These are phyloP conservation scores for Synchiropus splendidus DNA, from an alignment of 2,113 vertebrate genomes.

Conservation along the genomic window DNA sequence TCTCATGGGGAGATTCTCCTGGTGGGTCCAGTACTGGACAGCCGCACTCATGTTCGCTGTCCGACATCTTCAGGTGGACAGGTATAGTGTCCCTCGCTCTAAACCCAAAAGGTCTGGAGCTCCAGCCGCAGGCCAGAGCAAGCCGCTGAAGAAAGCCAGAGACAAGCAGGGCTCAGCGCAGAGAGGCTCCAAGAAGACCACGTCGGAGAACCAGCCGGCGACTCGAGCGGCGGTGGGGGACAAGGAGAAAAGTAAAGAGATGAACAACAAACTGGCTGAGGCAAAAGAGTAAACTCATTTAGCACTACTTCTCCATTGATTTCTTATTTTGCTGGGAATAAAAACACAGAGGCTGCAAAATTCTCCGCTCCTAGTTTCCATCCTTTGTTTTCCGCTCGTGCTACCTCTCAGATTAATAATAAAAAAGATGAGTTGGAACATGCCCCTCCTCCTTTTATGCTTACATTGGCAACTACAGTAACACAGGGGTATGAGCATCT, in stretches of 20 bases:
- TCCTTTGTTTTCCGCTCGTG: constrained; percentile 7
- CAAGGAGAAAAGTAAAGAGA: constrained; percentile 98
- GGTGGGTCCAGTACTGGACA: no score
- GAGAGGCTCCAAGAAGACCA: constrained; percentile 82
- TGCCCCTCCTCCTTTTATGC: constrained; percentile 7
- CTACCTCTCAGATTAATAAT: constrained; percentile 1
- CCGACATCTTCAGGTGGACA: constrained; percentile 77
- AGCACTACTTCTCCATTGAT: constrained; percentile 74
- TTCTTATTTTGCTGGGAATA: constrained; percentile 37
- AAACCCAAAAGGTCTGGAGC: constrained; percentile 87
- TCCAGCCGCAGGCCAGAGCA: constrained; percentile 71
- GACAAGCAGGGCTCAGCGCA: constrained; percentile 79
- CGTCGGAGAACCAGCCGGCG: constrained; percentile 65
- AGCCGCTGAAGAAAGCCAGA: constrained; percentile 86
- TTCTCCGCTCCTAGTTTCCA: constrained; percentile 32
- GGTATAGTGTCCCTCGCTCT: constrained; percentile 75
- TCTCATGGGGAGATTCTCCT: neutral
- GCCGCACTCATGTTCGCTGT: constrained; percentile 24
- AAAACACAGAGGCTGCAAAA: constrained; percentile 85
- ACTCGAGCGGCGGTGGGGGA: constrained; percentile 67
- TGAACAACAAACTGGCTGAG: constrained; percentile 99
- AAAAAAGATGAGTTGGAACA: no score
- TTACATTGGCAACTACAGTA: constrained; percentile 13
- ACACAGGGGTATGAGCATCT: constrained; percentile 47
- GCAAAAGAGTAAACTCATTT: constrained; percentile 97